A percentile compares a stretch with the other conserved stretches of the same genome.
phyloP scores from a whole-genome alignment of 2,797 vertebrate species.

The Loriculus beryllinus region DNA sequence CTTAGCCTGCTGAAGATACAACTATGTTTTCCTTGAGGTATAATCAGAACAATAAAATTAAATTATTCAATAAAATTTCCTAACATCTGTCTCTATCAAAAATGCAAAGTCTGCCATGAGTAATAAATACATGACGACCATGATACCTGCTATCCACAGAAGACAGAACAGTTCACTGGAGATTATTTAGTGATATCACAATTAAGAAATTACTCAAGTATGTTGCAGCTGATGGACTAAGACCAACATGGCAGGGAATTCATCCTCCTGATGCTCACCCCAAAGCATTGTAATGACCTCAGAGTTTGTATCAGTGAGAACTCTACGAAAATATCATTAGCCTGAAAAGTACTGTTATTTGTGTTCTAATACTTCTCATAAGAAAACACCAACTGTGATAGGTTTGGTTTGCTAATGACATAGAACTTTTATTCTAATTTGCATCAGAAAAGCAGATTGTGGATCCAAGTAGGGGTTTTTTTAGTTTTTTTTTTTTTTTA shows the following conservation, averaged over 20 bases:
- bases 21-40: neutral
- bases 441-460: neutral
- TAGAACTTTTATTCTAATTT: neutral
- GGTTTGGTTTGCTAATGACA: neutral
- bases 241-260: neutral
- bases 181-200: neutral
- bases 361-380: neutral
- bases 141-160: neutral
- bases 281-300: neutral
- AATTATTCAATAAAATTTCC: neutral
- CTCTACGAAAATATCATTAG: neutral
- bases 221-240: neutral
- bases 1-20: neutral
- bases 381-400: neutral
- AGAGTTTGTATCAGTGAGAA: neutral
- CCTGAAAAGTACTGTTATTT: neutral
- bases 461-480: neutral
- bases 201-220: neutral
- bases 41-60: neutral
- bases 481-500: neutral
- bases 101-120: neutral
- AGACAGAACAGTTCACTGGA: neutral
- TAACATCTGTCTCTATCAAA: neutral
- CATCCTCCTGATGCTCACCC: neutral
- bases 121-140: neutral